A percentile compares a stretch with the other conserved stretches of the same genome.
Conservation (phyloP, 2,888 invertebrate genomes). For the Venustoraphidia nigricollis region DNA sequence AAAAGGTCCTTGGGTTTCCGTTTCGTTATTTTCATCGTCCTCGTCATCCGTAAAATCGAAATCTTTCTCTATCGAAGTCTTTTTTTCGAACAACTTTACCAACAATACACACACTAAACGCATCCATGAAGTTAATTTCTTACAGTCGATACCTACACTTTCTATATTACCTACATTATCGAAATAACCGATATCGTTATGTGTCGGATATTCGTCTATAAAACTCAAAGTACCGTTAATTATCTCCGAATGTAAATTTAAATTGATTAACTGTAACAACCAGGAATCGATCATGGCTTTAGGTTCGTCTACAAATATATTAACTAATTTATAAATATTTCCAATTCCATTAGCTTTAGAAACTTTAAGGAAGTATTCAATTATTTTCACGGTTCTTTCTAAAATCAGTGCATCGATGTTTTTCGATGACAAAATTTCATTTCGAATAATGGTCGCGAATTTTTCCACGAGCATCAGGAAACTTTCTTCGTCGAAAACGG, state of each 20-base stretch:
- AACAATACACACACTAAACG: background rate
- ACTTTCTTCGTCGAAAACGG: slow-evolving; percentile 16
- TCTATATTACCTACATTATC: background rate
- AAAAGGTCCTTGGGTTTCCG: slow-evolving; percentile 8
- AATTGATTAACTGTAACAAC: background rate
- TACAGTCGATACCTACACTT: background rate
- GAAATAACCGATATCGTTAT: background rate
- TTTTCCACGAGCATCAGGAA: slow-evolving; percentile 20
- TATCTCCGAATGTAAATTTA: slow-evolving; percentile 1
- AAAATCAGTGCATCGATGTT: background rate
- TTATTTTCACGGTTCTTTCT: slow-evolving; percentile 1
- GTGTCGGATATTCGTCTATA: background rate
- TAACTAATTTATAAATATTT: background rate
- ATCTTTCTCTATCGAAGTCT: slow-evolving; percentile 14
- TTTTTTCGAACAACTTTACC: slow-evolving; percentile 5
- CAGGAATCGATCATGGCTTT: background rate
- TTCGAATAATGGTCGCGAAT: slow-evolving; percentile 21
- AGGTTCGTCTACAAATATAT: background rate
- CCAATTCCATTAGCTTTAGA: too few species aligned
- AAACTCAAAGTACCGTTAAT: background rate
- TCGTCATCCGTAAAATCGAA: slow-evolving; percentile 16
- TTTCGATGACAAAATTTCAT: slow-evolving; percentile 16
- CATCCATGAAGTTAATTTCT: background rate
- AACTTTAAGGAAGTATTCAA: background rate
- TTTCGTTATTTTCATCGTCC: slow-evolving; percentile 14